These are phyloP conservation scores for Onthophagus sagittarius DNA, from an alignment of 2,888 invertebrate species.

Conservation along the genomic window DNA sequence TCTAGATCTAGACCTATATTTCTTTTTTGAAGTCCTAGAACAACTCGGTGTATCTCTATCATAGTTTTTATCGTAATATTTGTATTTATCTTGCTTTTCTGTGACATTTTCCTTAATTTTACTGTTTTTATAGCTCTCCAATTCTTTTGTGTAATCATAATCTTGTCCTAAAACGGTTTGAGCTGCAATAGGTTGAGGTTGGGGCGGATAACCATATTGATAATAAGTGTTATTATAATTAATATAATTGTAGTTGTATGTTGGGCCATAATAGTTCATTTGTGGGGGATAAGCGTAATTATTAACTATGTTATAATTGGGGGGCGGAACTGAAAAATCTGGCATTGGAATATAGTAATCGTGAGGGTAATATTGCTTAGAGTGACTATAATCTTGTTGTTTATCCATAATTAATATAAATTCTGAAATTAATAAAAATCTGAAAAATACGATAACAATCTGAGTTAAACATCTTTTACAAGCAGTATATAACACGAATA, in stretches of 20 bases:
- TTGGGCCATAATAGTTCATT: neutral
- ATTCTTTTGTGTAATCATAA: constrained; percentile 30
- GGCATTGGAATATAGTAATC: constrained; percentile 1
- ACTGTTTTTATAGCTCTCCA: constrained; percentile 31
- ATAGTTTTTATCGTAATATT: constrained; percentile 3
- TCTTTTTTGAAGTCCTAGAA: neutral
- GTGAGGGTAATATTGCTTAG: constrained; percentile 32
- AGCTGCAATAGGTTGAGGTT: neutral
- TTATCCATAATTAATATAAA: neutral
- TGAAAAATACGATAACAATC: too few species aligned
- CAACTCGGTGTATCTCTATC: neutral
- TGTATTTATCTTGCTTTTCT: constrained; percentile 1
- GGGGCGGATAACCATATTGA: constrained; percentile 5
- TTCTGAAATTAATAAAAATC: too few species aligned
- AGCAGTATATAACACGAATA: too few species aligned
- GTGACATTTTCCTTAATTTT: constrained; percentile 20
- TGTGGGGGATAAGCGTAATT: constrained; percentile 16
- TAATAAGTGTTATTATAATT: constrained; percentile 16
- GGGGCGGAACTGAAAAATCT: constrained; percentile 22
- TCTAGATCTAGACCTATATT: constrained; percentile 14
- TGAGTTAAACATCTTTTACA: too few species aligned
- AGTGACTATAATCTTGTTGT: constrained; percentile 7
- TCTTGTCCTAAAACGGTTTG: neutral
- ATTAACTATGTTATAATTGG: constrained; percentile 9
- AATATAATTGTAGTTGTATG: constrained; percentile 8